These are phyloP conservation scores for Magallana ariakensis DNA, from an alignment of 1,140 invertebrate species.

Conservation along the genomic window DNA sequence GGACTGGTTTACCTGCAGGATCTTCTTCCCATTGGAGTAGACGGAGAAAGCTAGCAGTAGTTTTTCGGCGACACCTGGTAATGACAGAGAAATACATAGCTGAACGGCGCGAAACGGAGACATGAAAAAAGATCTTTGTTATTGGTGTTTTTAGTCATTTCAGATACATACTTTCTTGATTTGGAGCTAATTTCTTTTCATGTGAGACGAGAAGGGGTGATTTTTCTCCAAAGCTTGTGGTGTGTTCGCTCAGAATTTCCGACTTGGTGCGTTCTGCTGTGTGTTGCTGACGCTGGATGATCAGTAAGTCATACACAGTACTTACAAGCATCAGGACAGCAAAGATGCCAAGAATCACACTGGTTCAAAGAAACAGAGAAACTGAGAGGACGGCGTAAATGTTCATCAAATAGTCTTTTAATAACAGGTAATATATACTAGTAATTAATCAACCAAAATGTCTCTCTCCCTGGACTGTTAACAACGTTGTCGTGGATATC, in stretches of 20 bases:
- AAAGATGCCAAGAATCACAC: conserved; percentile 7
- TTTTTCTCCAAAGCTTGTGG: not conserved
- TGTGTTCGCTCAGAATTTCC: not conserved
- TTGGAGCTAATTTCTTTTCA: not conserved
- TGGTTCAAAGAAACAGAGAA: not conserved
- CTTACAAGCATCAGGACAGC: not conserved
- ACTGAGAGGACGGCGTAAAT: no score
- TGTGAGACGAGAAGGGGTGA: not conserved
- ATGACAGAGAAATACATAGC: not conserved
- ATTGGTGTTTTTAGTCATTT: no score
- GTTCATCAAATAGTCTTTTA: no score
- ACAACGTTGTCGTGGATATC: no score
- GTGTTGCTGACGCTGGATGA: not conserved
- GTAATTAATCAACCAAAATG: no score
- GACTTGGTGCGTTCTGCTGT: not conserved
- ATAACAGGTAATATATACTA: no score
- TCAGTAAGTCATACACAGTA: not conserved
- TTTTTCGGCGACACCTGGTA: not conserved
- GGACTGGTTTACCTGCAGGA: not conserved
- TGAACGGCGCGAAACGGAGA: no score
- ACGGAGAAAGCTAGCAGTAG: conserved; percentile 16
- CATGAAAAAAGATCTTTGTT: no score
- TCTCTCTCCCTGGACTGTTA: no score
- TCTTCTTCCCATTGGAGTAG: conserved; percentile 13
- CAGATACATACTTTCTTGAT: not conserved